phyloP scores from a whole-genome alignment of 2,113 vertebrate species.

The Silurus asotus region DNA sequence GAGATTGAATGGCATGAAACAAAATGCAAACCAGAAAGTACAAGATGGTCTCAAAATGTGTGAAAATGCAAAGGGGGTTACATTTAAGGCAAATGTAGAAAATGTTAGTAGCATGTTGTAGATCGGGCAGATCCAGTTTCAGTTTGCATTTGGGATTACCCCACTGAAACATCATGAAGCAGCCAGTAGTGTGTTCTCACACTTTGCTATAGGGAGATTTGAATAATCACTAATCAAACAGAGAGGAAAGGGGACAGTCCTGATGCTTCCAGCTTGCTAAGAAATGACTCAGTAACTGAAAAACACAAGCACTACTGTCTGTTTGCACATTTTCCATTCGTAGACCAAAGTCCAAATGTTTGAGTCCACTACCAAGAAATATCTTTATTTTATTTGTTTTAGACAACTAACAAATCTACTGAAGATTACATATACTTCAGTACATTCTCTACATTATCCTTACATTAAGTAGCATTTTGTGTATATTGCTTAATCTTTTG shows the following conservation, averaged over 20 bases:
- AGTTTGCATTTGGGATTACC: slow-evolving; percentile 37
- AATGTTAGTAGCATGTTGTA: background rate
- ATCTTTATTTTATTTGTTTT: background rate
- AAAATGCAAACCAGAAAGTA: background rate
- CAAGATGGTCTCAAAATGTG: background rate
- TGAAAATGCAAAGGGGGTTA: background rate
- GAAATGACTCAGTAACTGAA: slow-evolving; percentile 33
- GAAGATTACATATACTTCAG: too few relatives aligned
- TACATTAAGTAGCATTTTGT: background rate
- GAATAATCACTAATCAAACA: slow-evolving; percentile 51
- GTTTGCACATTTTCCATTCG: slow-evolving; percentile 9
- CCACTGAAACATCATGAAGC: background rate
- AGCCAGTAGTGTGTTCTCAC: background rate
- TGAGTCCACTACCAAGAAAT: background rate
- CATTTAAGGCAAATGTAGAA: background rate
- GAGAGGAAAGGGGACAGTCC: slow-evolving; percentile 45
- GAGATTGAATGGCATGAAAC: background rate
- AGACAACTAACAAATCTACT: background rate
- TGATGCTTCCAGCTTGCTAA: slow-evolving; percentile 28
- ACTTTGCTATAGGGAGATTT: slow-evolving; percentile 17
- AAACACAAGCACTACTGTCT: slow-evolving; percentile 27
- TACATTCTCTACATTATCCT: background rate
- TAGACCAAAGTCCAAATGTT: background rate
- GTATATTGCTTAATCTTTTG: background rate
- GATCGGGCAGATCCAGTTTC: slow-evolving; percentile 31